phyloP scores from a whole-genome alignment of 2,888 invertebrate genomes.

The Boloria selene region DNA sequence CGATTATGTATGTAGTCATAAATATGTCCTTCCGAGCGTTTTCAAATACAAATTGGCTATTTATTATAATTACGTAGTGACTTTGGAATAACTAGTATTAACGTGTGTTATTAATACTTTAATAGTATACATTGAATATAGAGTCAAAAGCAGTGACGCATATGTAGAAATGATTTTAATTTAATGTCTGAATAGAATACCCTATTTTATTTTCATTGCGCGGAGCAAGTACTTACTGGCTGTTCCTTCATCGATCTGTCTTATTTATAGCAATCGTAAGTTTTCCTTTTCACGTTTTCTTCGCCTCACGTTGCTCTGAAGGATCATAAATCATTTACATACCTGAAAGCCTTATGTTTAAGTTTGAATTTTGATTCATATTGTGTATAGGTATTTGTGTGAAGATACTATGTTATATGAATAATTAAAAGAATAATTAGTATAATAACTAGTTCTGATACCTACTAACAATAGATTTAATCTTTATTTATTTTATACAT shows the following conservation, averaged over 20 bases:
- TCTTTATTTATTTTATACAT: too few species aligned
- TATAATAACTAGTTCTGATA: too few species aligned
- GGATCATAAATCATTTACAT: not conserved
- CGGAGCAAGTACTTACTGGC: slow-evolving; percentile 3
- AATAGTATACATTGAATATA: too few species aligned
- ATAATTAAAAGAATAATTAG: too few species aligned
- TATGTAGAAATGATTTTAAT: too few species aligned
- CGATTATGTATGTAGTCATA: not conserved
- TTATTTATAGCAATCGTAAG: slow-evolving; percentile 17
- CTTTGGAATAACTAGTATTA: not conserved
- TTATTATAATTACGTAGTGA: not conserved
- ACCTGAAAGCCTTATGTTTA: not conserved
- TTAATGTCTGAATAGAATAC: not conserved
- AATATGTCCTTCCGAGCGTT: not conserved
- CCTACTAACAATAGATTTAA: too few species aligned
- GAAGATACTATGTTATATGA: not conserved
- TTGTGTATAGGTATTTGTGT: not conserved
- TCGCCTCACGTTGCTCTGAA: not conserved
- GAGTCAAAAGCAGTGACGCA: too few species aligned
- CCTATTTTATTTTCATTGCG: slow-evolving; percentile 7
- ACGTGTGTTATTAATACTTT: too few species aligned
- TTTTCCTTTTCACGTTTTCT: slow-evolving; percentile 13
- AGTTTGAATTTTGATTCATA: not conserved
- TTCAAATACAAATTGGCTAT: not conserved
- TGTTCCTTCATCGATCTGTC: slow-evolving; percentile 18